phyloP scores from a whole-genome alignment of 2,888 invertebrate species.

The Drosophila ochracea region DNA sequence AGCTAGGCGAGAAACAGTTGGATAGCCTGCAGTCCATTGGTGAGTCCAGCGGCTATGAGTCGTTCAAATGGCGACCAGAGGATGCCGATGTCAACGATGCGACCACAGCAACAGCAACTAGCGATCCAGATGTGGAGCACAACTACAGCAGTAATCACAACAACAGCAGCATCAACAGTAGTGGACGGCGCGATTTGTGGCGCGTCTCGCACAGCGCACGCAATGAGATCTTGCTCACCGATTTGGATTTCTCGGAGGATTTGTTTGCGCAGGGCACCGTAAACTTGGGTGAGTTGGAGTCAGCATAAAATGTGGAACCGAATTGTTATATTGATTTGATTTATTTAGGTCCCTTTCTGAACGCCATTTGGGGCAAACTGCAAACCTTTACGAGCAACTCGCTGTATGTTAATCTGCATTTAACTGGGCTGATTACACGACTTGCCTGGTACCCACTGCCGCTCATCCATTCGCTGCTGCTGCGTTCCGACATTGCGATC shows the following conservation, averaged over 20 bases:
- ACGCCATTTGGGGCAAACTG: constrained; percentile 91
- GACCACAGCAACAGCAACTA: constrained; percentile 42
- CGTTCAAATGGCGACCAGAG: constrained; percentile 88
- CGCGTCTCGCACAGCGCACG: constrained; percentile 80
- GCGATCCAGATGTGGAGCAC: constrained; percentile 77
- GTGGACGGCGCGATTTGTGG: constrained; percentile 77
- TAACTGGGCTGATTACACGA: constrained; percentile 94
- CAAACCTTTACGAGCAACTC: constrained; percentile 94
- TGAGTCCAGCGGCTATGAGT: constrained; percentile 91
- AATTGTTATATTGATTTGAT: constrained; percentile 21
- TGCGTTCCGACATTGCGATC: constrained; percentile 93
- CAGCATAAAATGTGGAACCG: not conserved
- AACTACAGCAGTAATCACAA: constrained; percentile 32
- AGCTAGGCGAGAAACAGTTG: constrained; percentile 81
- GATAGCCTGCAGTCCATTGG: constrained; percentile 90
- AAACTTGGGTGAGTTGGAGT: constrained; percentile 80
- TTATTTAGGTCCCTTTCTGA: constrained; percentile 91
- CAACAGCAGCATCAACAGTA: constrained; percentile 50
- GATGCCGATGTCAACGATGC: constrained; percentile 71
- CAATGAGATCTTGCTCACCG: constrained; percentile 81
- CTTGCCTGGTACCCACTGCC: constrained; percentile 96
- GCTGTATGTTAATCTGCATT: constrained; percentile 93
- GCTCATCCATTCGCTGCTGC: constrained; percentile 93
- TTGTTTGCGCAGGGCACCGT: constrained; percentile 85
- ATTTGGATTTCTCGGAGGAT: constrained; percentile 85